Evolutionary conservation across 1,140 invertebrate genomes (phyloP).

Genomic region (Leptinotarsa texana): DNA sequence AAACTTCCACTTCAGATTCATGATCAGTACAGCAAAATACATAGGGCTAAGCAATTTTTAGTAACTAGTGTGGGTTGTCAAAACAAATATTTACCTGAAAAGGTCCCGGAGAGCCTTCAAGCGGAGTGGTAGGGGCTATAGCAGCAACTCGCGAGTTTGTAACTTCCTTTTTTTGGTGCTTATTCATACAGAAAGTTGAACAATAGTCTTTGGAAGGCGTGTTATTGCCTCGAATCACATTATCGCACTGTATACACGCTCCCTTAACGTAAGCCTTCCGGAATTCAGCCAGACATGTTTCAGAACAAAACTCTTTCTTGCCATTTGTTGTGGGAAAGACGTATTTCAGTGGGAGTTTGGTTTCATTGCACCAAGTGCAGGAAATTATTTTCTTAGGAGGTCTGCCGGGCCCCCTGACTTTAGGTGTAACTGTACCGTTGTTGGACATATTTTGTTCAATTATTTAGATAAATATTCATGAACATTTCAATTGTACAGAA

Average conservation of each 20-base stretch:
- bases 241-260: conserved; percentile 83
- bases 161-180: conserved; percentile 75
- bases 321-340: conserved; percentile 84
- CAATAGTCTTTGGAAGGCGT: conserved; percentile 79
- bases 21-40: too few relatives aligned
- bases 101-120: conserved; percentile 64
- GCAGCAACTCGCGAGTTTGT: conserved; percentile 58
- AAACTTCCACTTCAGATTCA: too few relatives aligned
- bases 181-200: conserved; percentile 77
- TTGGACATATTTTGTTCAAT: conserved; percentile 28
- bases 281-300: conserved; percentile 85
- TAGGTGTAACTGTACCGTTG: conserved; percentile 56
- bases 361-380: conserved; percentile 86
- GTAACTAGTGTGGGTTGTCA: neutral
- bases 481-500: conserved; percentile 3
- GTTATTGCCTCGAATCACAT: conserved; percentile 73
- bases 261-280: conserved; percentile 85
- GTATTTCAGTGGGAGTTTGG: conserved; percentile 79
- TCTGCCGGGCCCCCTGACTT: conserved; percentile 69
- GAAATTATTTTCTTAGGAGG: conserved; percentile 72
- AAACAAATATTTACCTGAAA: conserved; percentile 53
- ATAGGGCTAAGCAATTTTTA: neutral
- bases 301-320: conserved; percentile 91
- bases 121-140: conserved; percentile 53
- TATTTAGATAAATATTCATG: conserved; percentile 14